A percentile compares a stretch with the other conserved stretches of the same genome.
phyloP scores from a whole-genome alignment of 2,888 invertebrate genomes.

The Andrena minutula region DNA sequence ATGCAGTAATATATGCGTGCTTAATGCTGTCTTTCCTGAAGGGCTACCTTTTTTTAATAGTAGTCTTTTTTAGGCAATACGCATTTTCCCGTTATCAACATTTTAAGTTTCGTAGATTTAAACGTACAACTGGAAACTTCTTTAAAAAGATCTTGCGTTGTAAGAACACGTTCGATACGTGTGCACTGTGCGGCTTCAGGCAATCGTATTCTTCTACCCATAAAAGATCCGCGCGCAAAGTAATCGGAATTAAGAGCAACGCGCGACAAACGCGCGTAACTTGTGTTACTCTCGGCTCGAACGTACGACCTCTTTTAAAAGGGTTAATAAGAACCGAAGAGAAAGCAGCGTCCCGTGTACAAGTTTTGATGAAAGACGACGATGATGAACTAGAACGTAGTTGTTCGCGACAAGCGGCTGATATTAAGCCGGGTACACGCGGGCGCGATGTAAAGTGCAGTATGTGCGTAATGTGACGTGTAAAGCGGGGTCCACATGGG shows the following conservation, averaged over 20 bases:
- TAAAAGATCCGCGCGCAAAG: constrained; percentile 12
- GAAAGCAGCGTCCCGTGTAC: constrained; percentile 38
- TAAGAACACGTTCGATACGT: not conserved
- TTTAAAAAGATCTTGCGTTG: not conserved
- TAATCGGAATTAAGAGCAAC: constrained; percentile 41
- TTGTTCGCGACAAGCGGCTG: not conserved
- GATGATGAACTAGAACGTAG: constrained; percentile 1
- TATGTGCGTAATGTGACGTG: too few relatives aligned
- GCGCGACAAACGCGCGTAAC: constrained; percentile 34
- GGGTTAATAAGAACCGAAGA: constrained; percentile 53
- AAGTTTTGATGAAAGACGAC: constrained; percentile 20
- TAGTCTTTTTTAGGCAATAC: too few relatives aligned
- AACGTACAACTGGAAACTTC: not conserved
- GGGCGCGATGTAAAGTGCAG: too few relatives aligned
- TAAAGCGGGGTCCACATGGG: too few relatives aligned
- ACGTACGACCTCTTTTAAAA: constrained; percentile 46
- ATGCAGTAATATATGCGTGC: too few relatives aligned
- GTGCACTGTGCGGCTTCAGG: not conserved
- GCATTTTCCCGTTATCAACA: too few relatives aligned
- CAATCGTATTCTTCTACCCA: constrained; percentile 1
- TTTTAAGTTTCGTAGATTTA: too few relatives aligned
- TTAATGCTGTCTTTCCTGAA: too few relatives aligned
- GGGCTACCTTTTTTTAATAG: too few relatives aligned
- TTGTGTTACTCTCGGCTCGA: constrained; percentile 28
- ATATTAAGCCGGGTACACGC: not conserved